Evolutionary conservation across 2,797 vertebrate genomes (phyloP).

Genomic region (Sebastes diploproa): DNA sequence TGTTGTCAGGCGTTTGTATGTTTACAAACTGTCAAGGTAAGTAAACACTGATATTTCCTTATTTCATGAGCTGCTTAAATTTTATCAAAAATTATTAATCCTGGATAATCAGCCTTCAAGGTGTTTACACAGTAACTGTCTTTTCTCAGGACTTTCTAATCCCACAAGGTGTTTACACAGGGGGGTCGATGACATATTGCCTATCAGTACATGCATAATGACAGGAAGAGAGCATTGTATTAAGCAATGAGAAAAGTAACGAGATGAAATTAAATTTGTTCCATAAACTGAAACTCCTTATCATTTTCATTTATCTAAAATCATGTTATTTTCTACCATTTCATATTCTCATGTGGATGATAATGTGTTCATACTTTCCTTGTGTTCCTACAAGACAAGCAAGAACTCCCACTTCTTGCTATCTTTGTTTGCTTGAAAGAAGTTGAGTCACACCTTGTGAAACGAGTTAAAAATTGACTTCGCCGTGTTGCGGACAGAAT

Average conservation of each 20-base stretch:
- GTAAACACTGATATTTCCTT: not conserved
- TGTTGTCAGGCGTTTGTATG: not conserved
- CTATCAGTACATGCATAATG: constrained; percentile 1
- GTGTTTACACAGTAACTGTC: not conserved
- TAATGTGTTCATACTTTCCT: not conserved
- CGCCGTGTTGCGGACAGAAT: not conserved
- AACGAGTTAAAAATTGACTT: constrained; percentile 7
- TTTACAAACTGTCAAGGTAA: not conserved
- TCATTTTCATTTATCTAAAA: not conserved
- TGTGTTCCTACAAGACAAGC: not conserved
- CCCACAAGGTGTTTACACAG: not conserved
- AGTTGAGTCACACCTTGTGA: not conserved
- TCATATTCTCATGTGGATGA: not conserved
- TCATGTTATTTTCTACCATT: not conserved
- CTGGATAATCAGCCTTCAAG: not conserved
- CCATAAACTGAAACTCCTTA: not conserved
- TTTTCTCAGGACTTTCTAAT: constrained; percentile 2
- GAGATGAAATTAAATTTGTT: not conserved
- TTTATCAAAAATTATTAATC: not conserved
- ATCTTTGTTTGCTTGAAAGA: not conserved
- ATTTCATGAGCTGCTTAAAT: not conserved
- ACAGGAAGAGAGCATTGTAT: not conserved
- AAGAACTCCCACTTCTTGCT: not conserved
- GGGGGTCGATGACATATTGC: not conserved
- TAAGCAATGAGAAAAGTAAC: not conserved